Conservation (phyloP, 1,140 invertebrate genomes). For the Mactra quadrangularis region DNA sequence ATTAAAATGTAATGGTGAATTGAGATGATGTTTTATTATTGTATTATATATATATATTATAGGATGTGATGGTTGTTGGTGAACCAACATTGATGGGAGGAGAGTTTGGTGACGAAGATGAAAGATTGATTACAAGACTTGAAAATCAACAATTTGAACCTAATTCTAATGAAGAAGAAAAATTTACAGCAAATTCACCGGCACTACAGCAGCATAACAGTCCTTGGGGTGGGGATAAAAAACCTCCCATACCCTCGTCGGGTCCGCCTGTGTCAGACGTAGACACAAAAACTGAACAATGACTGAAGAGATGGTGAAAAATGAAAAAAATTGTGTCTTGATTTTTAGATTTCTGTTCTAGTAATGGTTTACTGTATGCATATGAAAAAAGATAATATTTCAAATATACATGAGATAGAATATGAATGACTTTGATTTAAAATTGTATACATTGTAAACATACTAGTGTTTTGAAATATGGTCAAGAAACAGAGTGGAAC, state of each 20-base stretch:
- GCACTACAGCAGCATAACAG: slow-evolving; percentile 75
- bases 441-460: no score
- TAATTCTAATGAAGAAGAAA: slow-evolving; percentile 83
- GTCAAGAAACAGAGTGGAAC: no score
- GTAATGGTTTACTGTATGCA: no score
- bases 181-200: slow-evolving; percentile 78
- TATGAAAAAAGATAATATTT: no score
- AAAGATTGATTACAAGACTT: slow-evolving; percentile 97
- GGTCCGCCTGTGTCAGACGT: slow-evolving; percentile 29
- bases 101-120: slow-evolving; percentile 99
- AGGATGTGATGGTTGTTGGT: slow-evolving; percentile 99
- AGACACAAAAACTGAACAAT: slow-evolving; percentile 54
- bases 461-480: no score
- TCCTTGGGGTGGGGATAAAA: slow-evolving; percentile 80
- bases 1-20: no score
- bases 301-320: background rate
- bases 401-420: no score
- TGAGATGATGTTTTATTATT: no score
- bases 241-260: slow-evolving; percentile 65
- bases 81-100: slow-evolving; percentile 99
- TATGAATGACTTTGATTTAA: no score
- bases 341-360: no score
- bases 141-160: slow-evolving; percentile 99
- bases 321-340: no score
- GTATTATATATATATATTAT: no score